Evolutionary conservation across 2,888 invertebrate genomes (phyloP).

Genomic region (Drosophila algonquin): DNA sequence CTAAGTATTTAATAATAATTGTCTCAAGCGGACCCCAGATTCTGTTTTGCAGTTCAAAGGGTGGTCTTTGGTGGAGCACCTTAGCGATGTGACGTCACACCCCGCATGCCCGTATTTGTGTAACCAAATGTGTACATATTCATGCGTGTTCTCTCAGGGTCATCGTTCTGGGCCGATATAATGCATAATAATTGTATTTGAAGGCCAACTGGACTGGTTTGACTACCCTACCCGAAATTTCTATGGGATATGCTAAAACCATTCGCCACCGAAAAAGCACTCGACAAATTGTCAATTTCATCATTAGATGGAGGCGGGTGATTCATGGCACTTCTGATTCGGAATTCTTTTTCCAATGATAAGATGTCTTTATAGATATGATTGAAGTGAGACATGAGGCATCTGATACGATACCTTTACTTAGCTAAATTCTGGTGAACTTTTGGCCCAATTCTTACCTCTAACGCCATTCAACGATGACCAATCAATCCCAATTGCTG

Average conservation of each 20-base stretch:
- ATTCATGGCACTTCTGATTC: not conserved
- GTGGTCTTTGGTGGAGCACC: slow-evolving; percentile 18
- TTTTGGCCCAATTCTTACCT: slow-evolving; percentile 71
- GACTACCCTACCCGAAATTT: slow-evolving; percentile 2
- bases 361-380: not conserved
- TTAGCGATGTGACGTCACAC: slow-evolving; percentile 62
- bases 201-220: slow-evolving; percentile 54
- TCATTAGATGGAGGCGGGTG: slow-evolving; percentile 17
- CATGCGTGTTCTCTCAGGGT: slow-evolving; percentile 29
- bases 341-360: not conserved
- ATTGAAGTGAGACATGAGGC: not conserved
- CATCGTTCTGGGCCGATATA: slow-evolving; percentile 15
- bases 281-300: slow-evolving; percentile 29
- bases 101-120: slow-evolving; percentile 23
- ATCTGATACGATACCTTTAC: not conserved
- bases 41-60: slow-evolving; percentile 28
- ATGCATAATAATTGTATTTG: slow-evolving; percentile 56
- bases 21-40: slow-evolving; percentile 29
- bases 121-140: slow-evolving; percentile 35
- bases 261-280: slow-evolving; percentile 6
- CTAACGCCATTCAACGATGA: slow-evolving; percentile 6
- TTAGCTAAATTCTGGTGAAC: slow-evolving; percentile 52
- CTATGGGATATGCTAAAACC: slow-evolving; percentile 30
- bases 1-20: slow-evolving; percentile 65
- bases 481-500: slow-evolving; percentile 65